Base-by-base conservation (phyloP, 2,797 vertebrate species). In the Enteromius argenteus region DNA sequence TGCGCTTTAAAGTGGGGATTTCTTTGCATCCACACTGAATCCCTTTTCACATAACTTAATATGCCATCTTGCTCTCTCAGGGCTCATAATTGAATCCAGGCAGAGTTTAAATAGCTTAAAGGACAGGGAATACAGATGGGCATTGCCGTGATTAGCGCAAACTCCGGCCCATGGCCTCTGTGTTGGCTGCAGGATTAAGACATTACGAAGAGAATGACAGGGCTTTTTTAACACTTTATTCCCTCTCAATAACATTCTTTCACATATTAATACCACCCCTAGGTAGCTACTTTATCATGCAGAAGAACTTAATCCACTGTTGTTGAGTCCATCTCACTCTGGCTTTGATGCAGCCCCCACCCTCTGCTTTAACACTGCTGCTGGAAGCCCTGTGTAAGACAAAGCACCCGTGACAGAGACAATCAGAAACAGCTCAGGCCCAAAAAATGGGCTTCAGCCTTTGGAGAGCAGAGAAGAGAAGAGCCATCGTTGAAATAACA, bases 281-380 rank as follows among this genome's bases (percentile, higher is more conserved):
- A 99, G 98, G 98, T 99, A 98, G 98, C 96, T 96, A 98, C 97
- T 99, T 99, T 97, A 98, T 99, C 97, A 99, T 99, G 98, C 98
- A 99, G 97, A 99, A 98, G 96, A 96, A 95, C 96, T 96, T 99
- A 99, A 99, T 99, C 98, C 98, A 99, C 96, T 97, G 97, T 96
- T 97, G 96, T 95, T 96, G 97, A 97, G 97, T 98, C 96, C 95
- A 97, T 96, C 96, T 96, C 89, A 94, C 96, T 94, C 92, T 91
- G 93, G 96, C 98, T 99, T 99, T 99, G 98, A 99, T 97, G 98
- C 95, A 89, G 95, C 93, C 94, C 94, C 96, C 91, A 90, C 90
- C 88, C 81, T 91, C 56, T 62, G 53, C 62, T 60, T 85, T 85
- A 86, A 85, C 96, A 95, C 93, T 96, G 96, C 96, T 97, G 97